Evolutionary conservation across 2,113 vertebrate genomes (phyloP).

Genomic region (Corapipo altera): DNA sequence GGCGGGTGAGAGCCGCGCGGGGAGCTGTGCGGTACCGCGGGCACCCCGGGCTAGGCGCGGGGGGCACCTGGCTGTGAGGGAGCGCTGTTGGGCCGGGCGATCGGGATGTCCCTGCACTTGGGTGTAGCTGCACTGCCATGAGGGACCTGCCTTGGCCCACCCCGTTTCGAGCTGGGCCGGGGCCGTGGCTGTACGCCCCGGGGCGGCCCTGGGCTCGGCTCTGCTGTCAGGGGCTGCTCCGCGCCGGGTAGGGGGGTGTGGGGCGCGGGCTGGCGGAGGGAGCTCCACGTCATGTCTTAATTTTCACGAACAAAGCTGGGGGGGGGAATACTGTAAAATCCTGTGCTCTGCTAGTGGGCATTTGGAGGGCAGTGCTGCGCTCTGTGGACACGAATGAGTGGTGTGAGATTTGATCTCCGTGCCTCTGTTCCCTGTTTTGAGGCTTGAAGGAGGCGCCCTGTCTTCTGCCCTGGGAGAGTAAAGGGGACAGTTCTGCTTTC

Average conservation of each 20-base stretch:
- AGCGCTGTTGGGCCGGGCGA: accelerated
- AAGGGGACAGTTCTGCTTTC: background rate
- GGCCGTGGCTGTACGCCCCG: accelerated
- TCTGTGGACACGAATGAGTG: background rate
- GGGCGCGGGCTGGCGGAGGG: no score
- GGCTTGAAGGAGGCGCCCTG: background rate
- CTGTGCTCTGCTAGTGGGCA: accelerated
- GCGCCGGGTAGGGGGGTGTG: accelerated
- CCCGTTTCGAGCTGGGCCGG: no score
- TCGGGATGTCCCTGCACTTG: background rate
- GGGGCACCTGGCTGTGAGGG: accelerated
- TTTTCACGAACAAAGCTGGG: background rate
- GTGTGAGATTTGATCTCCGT: background rate
- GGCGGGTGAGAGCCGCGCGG: conserved; percentile 80
- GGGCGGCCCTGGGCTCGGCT: no score
- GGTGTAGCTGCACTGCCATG: background rate
- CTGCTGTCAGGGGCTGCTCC: background rate
- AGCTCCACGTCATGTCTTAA: no score
- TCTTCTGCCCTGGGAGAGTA: background rate
- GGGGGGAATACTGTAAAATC: accelerated
- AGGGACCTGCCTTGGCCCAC: background rate
- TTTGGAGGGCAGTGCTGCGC: accelerated
- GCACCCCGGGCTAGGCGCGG: background rate
- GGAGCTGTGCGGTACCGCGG: background rate
- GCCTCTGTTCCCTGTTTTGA: background rate